Base-by-base conservation (phyloP, 2,797 vertebrate genomes). In the Philypnodon macrostomus region DNA sequence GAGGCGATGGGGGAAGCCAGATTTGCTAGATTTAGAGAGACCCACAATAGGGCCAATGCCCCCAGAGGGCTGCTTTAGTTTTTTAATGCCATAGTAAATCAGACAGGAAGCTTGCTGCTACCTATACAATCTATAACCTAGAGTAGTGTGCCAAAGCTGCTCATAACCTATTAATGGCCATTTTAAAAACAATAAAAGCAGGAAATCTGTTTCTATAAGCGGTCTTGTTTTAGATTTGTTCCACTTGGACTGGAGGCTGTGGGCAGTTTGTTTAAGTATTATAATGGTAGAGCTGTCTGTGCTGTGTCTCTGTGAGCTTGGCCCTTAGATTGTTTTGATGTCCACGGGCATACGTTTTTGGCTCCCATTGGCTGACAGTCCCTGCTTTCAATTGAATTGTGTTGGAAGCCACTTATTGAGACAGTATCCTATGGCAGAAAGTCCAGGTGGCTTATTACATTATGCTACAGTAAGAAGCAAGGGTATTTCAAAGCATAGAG, bases 71-170 rank as follows among this genome's bases (percentile, higher is more conserved):
- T 44, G 55, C 47, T 38, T 77, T 70, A 65, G 52, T 69, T 78
- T 78, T n/a, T 74, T 67, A 72, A 71, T 79, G 70, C 58, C 39
- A 24, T 63, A 62, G 66, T 83, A 82, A 83, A 81, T 81, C 67
- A 49, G 59, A 71, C 75, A 37, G 80, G 80, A 85, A 78, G 67
- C 64, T 46, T 30, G 49, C 49, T 50, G 63, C 74, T 64, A 81
- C 76, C 58, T 66, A 31, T 45, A 15, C 66, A 70, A 56, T 33
- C 29, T 35, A 44, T 53, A 15, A n/a, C n/a, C n/a, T n/a, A n/a
- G n/a, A 13, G 19, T 39, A 11, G 35, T 11, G 10, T 14, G 18
- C 36, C 18, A 26, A 14, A 14, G 17, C 70, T 66, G 61, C 56
- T 58, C 49, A 63, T 45, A 42, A 55, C 40, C 45, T 53, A 77